phyloP scores from a whole-genome alignment of 2,888 invertebrate genomes.

The Machimus rusticus region DNA sequence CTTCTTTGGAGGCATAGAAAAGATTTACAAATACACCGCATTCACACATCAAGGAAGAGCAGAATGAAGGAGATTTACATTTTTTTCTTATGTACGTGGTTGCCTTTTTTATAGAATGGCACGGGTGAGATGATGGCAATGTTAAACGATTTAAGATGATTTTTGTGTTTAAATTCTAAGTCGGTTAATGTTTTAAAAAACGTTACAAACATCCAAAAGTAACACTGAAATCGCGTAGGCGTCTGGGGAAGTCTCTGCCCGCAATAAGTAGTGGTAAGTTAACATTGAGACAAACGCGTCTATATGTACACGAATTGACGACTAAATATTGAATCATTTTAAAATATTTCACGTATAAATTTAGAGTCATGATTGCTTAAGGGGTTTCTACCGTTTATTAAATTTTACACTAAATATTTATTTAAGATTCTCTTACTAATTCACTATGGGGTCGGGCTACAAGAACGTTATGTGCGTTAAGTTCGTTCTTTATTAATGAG shows the following conservation, averaged over 20 bases:
- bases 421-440: conserved; percentile 18
- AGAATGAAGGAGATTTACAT: not conserved
- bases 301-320: conserved; percentile 42
- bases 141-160: conserved; percentile 7
- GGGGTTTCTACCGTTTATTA: conserved; percentile 6
- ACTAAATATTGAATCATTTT: conserved; percentile 6
- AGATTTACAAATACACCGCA: not conserved
- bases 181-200: not conserved
- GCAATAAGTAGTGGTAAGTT: not conserved
- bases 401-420: conserved; percentile 44
- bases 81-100: not conserved
- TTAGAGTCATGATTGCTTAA: conserved; percentile 26
- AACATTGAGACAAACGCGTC: conserved; percentile 42
- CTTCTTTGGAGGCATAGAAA: not conserved
- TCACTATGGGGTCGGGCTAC: not conserved
- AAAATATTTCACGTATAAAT: not conserved
- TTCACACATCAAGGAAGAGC: not conserved
- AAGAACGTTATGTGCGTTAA: not conserved
- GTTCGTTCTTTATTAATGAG: not conserved
- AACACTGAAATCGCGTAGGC: not conserved
- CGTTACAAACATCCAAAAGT: not conserved
- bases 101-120: not conserved
- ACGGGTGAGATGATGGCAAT: not conserved
- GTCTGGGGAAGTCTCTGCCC: not conserved
- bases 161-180: not conserved